phyloP scores from a whole-genome alignment of 2,888 invertebrate genomes.

The Hemithea aestivaria region DNA sequence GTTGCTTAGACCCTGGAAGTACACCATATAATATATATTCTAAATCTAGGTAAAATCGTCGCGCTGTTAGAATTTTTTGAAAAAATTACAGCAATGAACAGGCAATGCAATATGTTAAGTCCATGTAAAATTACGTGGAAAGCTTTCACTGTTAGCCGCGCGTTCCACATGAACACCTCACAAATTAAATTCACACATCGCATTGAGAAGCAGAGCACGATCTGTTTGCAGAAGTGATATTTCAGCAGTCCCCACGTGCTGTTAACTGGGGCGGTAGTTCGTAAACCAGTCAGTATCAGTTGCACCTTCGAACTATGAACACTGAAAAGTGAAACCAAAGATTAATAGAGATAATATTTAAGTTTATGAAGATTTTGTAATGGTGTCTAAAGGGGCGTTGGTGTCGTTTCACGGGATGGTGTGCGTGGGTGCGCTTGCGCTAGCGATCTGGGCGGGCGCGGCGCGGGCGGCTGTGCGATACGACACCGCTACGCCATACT shows the following conservation, averaged over 20 bases:
- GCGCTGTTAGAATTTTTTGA: too few species aligned
- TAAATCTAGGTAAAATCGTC: too few species aligned
- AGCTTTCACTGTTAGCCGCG: slow-evolving; percentile 37
- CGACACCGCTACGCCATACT: slow-evolving; percentile 66
- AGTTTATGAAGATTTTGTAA: slow-evolving; percentile 23
- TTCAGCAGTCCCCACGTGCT: slow-evolving; percentile 53
- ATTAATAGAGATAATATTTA: background rate
- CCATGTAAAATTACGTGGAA: slow-evolving; percentile 3
- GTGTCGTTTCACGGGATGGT: slow-evolving; percentile 56
- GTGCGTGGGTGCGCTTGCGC: slow-evolving; percentile 46
- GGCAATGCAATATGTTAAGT: too few species aligned
- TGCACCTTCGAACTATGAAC: slow-evolving; percentile 45
- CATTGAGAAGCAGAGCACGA: slow-evolving; percentile 47
- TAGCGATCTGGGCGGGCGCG: slow-evolving; percentile 61
- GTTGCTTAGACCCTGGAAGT: too few species aligned
- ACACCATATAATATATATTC: too few species aligned
- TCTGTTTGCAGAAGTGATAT: slow-evolving; percentile 66
- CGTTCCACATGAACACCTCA: slow-evolving; percentile 36
- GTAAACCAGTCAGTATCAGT: slow-evolving; percentile 52
- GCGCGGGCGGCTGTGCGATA: slow-evolving; percentile 52
- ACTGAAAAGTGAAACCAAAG: slow-evolving; percentile 20
- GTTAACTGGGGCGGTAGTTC: slow-evolving; percentile 57
- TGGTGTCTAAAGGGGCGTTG: slow-evolving; percentile 49
- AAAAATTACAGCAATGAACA: too few species aligned
- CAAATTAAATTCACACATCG: slow-evolving; percentile 68